phyloP scores from a whole-genome alignment of 23 tunicate genomes.

The Trididemnum miniatum region DNA sequence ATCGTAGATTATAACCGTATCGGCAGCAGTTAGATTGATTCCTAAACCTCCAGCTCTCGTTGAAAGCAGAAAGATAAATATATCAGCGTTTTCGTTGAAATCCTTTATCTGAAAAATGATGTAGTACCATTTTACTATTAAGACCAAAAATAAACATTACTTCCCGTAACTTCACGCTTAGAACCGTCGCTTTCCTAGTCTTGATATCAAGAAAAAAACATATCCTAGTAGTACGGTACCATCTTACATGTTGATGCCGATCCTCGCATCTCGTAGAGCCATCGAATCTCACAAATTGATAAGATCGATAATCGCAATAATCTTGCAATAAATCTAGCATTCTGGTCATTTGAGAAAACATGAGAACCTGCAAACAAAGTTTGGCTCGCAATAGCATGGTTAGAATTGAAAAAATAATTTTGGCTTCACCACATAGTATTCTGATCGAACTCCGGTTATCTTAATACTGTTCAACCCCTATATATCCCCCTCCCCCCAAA shows the following conservation, averaged over 20 bases:
- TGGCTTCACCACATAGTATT: too few relatives aligned
- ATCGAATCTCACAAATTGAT: constrained; percentile 66
- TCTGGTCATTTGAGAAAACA: constrained; percentile 85
- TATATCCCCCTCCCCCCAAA: too few relatives aligned
- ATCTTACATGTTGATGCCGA: constrained; percentile 57
- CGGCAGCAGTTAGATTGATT: constrained; percentile 86
- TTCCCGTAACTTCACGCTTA: too few relatives aligned
- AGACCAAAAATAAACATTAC: too few relatives aligned
- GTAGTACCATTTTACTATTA: too few relatives aligned
- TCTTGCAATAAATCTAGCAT: constrained; percentile 81
- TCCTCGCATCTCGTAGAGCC: constrained; percentile 76
- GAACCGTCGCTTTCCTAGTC: too few relatives aligned
- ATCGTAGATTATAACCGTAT: constrained; percentile 85
- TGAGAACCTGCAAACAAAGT: constrained; percentile 45
- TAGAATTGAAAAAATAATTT: too few relatives aligned
- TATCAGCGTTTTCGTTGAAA: constrained; percentile 57
- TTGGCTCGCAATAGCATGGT: background rate
- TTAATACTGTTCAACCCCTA: too few relatives aligned
- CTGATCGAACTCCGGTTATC: too few relatives aligned
- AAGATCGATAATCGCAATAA: constrained; percentile 57
- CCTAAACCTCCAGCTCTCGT: constrained; percentile 95
- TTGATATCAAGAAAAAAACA: too few relatives aligned
- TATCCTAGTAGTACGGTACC: too few relatives aligned
- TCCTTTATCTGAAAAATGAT: constrained; percentile 58
- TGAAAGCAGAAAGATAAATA: constrained; percentile 85